phyloP scores from a whole-genome alignment of 2,113 vertebrate genomes.

The Galeopterus variegatus region DNA sequence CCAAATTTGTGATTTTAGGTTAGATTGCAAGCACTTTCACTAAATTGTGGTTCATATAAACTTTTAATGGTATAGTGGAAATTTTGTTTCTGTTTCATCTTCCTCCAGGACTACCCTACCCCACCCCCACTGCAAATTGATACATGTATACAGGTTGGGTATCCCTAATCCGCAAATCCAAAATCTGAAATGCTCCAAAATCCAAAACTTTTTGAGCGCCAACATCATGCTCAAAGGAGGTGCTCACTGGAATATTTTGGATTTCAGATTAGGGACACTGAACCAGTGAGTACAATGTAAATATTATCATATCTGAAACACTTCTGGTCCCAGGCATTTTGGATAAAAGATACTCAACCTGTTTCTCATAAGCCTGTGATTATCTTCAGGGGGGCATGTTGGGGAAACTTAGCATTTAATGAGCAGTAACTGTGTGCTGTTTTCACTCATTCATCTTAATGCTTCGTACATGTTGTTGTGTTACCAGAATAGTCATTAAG shows the following conservation, averaged over 20 bases:
- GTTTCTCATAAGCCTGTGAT: background rate
- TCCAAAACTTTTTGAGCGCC: too few species aligned
- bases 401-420: background rate
- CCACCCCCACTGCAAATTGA: background rate
- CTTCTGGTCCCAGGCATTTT: too few species aligned
- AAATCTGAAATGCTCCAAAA: too few species aligned
- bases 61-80: background rate
- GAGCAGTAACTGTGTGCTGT: background rate
- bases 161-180: too few species aligned
- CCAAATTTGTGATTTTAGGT: conserved; percentile 18
- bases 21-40: background rate
- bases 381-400: background rate
- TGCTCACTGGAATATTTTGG: too few species aligned
- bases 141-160: background rate
- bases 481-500: background rate
- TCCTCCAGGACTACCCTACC: rapidly evolving
- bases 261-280: too few species aligned
- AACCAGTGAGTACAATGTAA: too few species aligned
- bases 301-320: too few species aligned
- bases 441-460: background rate
- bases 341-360: background rate
- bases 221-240: too few species aligned
- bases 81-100: background rate
- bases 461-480: background rate
- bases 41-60: background rate